Conservation (phyloP, 37 sponge, comb jelly and placozoan genomes). For the Crambe crambe region DNA sequence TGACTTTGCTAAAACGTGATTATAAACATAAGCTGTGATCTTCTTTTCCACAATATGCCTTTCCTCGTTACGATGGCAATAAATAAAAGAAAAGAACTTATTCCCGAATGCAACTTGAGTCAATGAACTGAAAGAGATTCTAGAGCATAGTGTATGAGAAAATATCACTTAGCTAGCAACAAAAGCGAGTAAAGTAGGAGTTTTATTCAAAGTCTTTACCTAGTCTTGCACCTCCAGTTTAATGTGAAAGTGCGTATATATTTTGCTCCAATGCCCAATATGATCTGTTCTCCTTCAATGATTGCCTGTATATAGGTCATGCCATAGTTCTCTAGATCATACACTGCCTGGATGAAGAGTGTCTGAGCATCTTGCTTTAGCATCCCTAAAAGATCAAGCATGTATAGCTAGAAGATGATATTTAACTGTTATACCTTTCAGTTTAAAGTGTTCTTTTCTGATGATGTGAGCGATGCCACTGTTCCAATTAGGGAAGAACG, state of each 20-base stretch:
- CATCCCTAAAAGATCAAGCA: background rate
- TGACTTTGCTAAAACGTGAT: constrained; percentile 41
- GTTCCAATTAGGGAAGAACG: constrained; percentile 69
- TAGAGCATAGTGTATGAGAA: constrained; percentile 6
- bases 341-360: constrained; percentile 17
- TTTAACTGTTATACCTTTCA: constrained; percentile 48
- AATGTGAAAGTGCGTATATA: constrained; percentile 15
- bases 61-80: constrained; percentile 19
- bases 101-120: constrained; percentile 54
- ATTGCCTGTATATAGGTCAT: constrained; percentile 14
- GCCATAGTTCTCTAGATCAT: constrained; percentile 38
- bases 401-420: background rate
- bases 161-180: too few relatives aligned
- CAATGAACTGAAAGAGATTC: constrained; percentile 55
- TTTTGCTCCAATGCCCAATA: constrained; percentile 43
- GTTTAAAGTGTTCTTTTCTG: constrained; percentile 60
- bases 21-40: background rate
- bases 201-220: background rate
- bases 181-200: too few relatives aligned
- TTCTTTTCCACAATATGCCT: constrained; percentile 18
- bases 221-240: constrained; percentile 19
- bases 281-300: constrained; percentile 4
- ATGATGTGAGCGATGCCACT: constrained; percentile 59
- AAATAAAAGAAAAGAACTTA: constrained; percentile 51
- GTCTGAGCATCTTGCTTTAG: constrained; percentile 10